phyloP scores from a whole-genome alignment of 2,888 invertebrate genomes.

The Cryptophagus acutangulus region DNA sequence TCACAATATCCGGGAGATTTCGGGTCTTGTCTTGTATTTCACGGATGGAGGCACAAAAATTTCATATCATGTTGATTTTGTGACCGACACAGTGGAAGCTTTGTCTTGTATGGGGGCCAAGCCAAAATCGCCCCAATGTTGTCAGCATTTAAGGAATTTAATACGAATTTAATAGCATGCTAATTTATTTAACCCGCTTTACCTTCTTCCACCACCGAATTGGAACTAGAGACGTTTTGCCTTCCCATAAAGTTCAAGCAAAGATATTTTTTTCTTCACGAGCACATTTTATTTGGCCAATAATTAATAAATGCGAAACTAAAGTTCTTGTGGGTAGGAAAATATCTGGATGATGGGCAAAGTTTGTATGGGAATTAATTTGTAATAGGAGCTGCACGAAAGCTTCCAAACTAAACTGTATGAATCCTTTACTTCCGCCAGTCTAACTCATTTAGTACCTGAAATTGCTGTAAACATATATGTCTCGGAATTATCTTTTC shows the following conservation, averaged over 20 bases:
- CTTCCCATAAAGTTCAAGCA: too few relatives aligned
- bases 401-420: not conserved
- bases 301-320: too few relatives aligned
- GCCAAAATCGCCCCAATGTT: constrained; percentile 26
- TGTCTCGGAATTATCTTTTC: constrained; percentile 10
- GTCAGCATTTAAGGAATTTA: constrained; percentile 26
- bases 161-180: constrained; percentile 28
- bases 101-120: constrained; percentile 30
- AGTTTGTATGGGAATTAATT: constrained; percentile 5
- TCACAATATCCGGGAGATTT: too few relatives aligned
- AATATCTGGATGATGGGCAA: too few relatives aligned
- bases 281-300: too few relatives aligned
- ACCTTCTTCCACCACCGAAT: constrained; percentile 2
- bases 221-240: too few relatives aligned
- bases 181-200: constrained; percentile 25
- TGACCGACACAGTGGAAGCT: constrained; percentile 30
- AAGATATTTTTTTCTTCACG: too few relatives aligned
- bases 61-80: constrained; percentile 46
- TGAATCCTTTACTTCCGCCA: constrained; percentile 11
- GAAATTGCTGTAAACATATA: constrained; percentile 11
- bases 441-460: constrained; percentile 13
- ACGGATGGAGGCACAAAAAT: constrained; percentile 42
- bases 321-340: too few relatives aligned
- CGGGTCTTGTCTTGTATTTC: constrained; percentile 41
- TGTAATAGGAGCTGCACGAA: constrained; percentile 1